Percentiles rank a stretch among this genome's conserved stretches.
These are phyloP conservation scores for Sebastes kiyomatsui DNA, from an alignment of 2,797 vertebrate genomes.

Conservation along the genomic window DNA sequence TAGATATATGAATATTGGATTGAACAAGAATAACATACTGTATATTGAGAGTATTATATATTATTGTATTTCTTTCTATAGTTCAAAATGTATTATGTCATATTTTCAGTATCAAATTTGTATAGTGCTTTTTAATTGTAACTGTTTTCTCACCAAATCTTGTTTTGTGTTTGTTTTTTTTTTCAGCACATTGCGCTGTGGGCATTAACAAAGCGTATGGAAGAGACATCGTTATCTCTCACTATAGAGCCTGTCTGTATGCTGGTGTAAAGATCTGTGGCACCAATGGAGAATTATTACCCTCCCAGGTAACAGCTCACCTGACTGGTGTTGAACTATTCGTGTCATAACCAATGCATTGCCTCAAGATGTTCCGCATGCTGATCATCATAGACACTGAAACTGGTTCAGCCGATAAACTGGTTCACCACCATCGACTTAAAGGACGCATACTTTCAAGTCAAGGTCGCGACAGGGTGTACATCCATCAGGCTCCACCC, in stretches of 20 bases:
- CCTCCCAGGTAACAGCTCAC: not conserved
- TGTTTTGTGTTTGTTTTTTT: not conserved
- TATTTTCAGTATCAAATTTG: not conserved
- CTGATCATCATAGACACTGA: too few species aligned
- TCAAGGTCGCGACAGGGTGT: too few species aligned
- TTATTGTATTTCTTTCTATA: not conserved
- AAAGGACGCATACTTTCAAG: too few species aligned
- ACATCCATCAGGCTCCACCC: too few species aligned
- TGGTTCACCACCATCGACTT: too few species aligned
- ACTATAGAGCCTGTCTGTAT: conserved; percentile 8
- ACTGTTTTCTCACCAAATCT: not conserved
- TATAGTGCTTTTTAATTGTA: not conserved
- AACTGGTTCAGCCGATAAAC: too few species aligned
- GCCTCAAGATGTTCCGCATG: too few species aligned
- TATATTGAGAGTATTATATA: not conserved
- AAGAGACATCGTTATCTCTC: conserved; percentile 2
- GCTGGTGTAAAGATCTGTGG: conserved; percentile 11
- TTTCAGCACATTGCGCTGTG: not conserved
- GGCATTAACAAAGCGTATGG: not conserved
- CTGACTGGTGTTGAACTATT: not conserved
- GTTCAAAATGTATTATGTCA: not conserved
- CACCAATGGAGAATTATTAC: not conserved
- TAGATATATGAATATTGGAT: not conserved
- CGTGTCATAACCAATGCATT: too few species aligned
- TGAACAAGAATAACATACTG: not conserved